These are phyloP conservation scores for Plebejus melissa DNA, from an alignment of 2,888 invertebrate species.

Conservation along the genomic window DNA sequence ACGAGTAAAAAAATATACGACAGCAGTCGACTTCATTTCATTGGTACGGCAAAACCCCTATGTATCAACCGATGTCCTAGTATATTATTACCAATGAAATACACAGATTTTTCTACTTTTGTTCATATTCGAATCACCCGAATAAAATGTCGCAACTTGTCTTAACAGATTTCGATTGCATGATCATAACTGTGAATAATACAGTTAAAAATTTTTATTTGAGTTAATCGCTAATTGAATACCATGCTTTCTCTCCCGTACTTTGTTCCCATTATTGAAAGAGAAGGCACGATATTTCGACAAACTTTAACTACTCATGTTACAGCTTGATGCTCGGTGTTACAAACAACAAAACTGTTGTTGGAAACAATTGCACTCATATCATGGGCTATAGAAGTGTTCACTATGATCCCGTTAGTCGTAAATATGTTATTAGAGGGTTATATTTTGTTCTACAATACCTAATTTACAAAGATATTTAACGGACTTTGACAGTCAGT, in stretches of 20 bases:
- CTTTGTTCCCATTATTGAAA: not conserved
- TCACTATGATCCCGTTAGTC: not conserved
- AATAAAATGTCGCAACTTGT: not conserved
- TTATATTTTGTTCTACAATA: not conserved
- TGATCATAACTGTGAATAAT: no score
- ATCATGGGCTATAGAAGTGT: not conserved
- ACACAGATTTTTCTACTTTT: not conserved
- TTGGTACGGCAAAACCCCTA: conserved; percentile 20
- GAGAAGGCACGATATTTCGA: not conserved
- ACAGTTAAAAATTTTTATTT: not conserved
- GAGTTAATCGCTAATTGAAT: not conserved
- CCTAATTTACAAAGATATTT: not conserved
- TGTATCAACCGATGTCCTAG: not conserved
- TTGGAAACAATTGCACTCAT: not conserved
- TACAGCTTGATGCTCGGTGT: not conserved
- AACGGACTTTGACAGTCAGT: not conserved
- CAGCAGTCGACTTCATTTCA: conserved; percentile 18
- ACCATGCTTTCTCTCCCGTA: not conserved
- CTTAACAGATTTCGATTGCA: not conserved
- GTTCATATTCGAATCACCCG: not conserved
- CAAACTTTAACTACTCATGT: not conserved
- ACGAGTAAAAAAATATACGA: conserved; percentile 25
- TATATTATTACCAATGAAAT: not conserved
- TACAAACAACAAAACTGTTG: not conserved
- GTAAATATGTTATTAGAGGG: not conserved